A percentile compares a stretch with the other conserved stretches of the same genome.
Evolutionary conservation across 2,888 invertebrate genomes (phyloP).

Genomic region (Aporophyla nigra): DNA sequence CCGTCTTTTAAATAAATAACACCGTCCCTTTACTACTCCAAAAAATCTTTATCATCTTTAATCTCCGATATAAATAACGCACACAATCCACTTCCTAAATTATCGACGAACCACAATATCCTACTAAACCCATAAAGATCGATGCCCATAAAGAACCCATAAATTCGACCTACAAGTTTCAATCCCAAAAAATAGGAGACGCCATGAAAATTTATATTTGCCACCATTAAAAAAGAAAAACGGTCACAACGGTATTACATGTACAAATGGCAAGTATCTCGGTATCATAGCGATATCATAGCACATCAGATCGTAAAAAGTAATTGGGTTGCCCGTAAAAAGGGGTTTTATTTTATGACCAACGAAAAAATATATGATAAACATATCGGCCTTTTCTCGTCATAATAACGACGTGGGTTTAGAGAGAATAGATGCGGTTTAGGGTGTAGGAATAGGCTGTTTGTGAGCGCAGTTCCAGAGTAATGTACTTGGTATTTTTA

Average conservation of each 20-base stretch:
- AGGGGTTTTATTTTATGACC: slow-evolving; percentile 88
- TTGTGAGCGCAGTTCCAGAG: slow-evolving; percentile 33
- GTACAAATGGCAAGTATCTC: slow-evolving; percentile 82
- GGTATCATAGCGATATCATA: slow-evolving; percentile 84
- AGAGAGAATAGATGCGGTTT: slow-evolving; percentile 68
- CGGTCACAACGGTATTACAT: slow-evolving; percentile 72
- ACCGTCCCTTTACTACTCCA: too few species aligned
- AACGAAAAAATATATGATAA: slow-evolving; percentile 86
- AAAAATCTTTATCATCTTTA: slow-evolving; percentile 12
- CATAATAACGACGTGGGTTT: slow-evolving; percentile 72
- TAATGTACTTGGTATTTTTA: slow-evolving; percentile 21
- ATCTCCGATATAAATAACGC: slow-evolving; percentile 26
- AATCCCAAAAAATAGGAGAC: slow-evolving; percentile 65
- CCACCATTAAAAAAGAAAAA: slow-evolving; percentile 69
- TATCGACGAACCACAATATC: slow-evolving; percentile 42
- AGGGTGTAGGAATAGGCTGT: slow-evolving; percentile 33
- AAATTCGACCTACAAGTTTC: slow-evolving; percentile 62
- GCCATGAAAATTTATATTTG: slow-evolving; percentile 74
- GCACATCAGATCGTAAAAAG: slow-evolving; percentile 88
- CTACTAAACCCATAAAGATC: slow-evolving; percentile 30
- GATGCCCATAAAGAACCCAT: slow-evolving; percentile 40
- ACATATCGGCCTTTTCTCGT: slow-evolving; percentile 81
- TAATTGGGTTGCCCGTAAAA: slow-evolving; percentile 90
- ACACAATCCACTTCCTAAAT: slow-evolving; percentile 46
- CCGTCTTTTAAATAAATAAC: not conserved